A percentile compares a stretch with the other conserved stretches of the same genome.
phyloP scores from a whole-genome alignment of 2,888 invertebrate genomes.

The Athalia rosae region DNA sequence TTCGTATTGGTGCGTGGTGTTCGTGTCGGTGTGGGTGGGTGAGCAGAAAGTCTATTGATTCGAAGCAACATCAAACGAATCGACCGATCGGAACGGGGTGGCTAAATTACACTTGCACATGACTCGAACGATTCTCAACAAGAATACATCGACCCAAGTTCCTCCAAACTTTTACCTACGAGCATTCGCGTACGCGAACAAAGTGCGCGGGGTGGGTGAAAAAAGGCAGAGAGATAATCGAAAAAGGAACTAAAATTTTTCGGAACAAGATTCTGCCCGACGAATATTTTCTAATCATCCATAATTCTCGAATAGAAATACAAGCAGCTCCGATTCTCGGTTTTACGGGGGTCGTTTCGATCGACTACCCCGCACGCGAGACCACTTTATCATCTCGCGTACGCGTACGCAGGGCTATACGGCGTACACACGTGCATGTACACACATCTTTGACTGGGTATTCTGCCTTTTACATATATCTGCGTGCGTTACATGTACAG shows the following conservation, averaged over 20 bases:
- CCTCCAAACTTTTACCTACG: not conserved
- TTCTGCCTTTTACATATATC: not conserved
- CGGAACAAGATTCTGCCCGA: not conserved
- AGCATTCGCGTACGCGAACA: conserved; percentile 4
- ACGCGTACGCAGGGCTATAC: not conserved
- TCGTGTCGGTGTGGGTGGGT: not conserved
- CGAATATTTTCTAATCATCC: too few relatives aligned
- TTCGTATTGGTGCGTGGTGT: not conserved
- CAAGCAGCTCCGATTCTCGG: too few relatives aligned
- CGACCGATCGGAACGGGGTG: conserved; percentile 36
- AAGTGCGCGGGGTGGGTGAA: not conserved
- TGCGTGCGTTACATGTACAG: conserved; percentile 25
- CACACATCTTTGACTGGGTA: not conserved
- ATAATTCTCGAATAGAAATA: too few relatives aligned
- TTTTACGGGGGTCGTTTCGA: too few relatives aligned
- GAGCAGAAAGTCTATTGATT: conserved; percentile 39
- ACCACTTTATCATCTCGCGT: not conserved
- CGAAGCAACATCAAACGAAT: conserved; percentile 43
- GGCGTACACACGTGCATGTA: not conserved
- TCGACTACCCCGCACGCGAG: too few relatives aligned
- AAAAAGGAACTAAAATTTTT: not conserved
- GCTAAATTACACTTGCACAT: conserved; percentile 44
- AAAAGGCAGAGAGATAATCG: not conserved
- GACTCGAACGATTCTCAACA: conserved; percentile 25
- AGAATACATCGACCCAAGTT: conserved; percentile 16